Conservation (phyloP, 2,113 vertebrate genomes). For the Grallaria varia region DNA sequence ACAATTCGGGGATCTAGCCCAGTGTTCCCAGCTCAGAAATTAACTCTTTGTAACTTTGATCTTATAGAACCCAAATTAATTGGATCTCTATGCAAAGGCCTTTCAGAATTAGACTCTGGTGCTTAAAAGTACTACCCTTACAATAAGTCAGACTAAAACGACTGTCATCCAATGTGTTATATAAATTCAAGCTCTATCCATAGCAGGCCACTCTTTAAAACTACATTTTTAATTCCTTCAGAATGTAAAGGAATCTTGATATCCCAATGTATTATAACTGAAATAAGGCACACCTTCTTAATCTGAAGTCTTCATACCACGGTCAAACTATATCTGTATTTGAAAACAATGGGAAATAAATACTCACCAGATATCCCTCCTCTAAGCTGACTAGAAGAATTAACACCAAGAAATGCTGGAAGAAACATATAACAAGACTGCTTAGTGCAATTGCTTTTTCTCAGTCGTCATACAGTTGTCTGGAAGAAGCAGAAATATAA, state of each 20-base stretch:
- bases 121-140: background rate
- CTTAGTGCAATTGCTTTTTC: background rate
- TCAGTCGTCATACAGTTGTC: background rate
- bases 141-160: background rate
- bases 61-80: background rate
- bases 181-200: background rate
- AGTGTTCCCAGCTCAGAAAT: background rate
- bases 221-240: background rate
- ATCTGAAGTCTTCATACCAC: background rate
- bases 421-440: background rate
- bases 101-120: background rate
- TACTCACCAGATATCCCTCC: background rate
- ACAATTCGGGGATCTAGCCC: background rate
- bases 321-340: background rate
- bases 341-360: background rate
- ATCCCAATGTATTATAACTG: background rate
- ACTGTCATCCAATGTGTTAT: background rate
- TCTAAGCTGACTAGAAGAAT: background rate
- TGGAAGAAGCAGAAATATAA: background rate
- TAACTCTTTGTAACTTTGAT: background rate
- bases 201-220: background rate
- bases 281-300: background rate
- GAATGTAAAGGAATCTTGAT: background rate
- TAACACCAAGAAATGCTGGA: background rate
- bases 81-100: background rate